A percentile compares a stretch with the other conserved stretches of the same genome.
These are phyloP conservation scores for Brachyptera risi DNA, from an alignment of 2,888 invertebrate genomes.

Conservation along the genomic window DNA sequence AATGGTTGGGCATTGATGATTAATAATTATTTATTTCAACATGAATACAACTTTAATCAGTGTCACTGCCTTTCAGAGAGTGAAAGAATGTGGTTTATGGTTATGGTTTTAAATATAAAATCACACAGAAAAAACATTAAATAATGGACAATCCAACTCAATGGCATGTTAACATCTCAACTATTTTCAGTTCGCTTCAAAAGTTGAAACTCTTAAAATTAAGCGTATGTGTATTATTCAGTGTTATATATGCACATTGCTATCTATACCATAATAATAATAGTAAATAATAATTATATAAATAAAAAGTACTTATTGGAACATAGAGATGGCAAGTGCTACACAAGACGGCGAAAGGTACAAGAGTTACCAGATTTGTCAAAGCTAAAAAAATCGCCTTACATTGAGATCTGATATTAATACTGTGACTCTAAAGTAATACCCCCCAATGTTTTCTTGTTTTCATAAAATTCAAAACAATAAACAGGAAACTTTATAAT, in stretches of 20 bases:
- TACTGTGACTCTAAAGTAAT: slow-evolving; percentile 11
- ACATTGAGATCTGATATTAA: slow-evolving; percentile 5
- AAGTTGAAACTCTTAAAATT: slow-evolving; percentile 12
- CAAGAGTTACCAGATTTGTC: slow-evolving; percentile 14
- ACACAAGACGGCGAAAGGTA: slow-evolving; percentile 1
- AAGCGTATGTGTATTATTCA: slow-evolving; percentile 16
- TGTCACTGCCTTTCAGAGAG: not conserved
- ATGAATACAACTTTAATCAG: not conserved
- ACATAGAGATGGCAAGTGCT: not conserved
- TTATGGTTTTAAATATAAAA: slow-evolving; percentile 14
- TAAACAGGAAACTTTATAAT: no score
- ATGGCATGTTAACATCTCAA: slow-evolving; percentile 8
- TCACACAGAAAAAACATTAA: slow-evolving; percentile 18
- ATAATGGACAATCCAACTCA: slow-evolving; percentile 14
- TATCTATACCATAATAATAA: slow-evolving; percentile 1
- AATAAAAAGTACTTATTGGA: not conserved
- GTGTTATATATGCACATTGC: slow-evolving; percentile 15
- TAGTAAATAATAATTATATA: slow-evolving; percentile 1
- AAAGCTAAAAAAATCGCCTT: slow-evolving; percentile 1
- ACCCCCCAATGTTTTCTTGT: no score
- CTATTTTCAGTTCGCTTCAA: slow-evolving; percentile 15
- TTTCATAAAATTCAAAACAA: no score
- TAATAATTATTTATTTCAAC: not conserved
- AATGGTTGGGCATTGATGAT: not conserved
- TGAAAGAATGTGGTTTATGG: slow-evolving; percentile 1